phyloP scores from a whole-genome alignment of 1,140 invertebrate species.

The Pectinophora gossypiella region DNA sequence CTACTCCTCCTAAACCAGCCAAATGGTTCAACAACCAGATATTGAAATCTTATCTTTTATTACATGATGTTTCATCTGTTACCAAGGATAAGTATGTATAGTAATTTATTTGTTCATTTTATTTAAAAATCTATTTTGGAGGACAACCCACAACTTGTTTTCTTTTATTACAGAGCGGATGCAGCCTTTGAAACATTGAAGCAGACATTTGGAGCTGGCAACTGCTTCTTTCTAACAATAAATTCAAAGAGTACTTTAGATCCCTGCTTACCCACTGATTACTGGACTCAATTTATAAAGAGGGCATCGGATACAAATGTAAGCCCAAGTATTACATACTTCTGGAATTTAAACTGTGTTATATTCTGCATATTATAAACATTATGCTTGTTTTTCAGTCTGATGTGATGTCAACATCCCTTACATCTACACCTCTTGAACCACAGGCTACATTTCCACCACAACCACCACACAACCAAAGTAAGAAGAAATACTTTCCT shows the following conservation, averaged over 20 bases:
- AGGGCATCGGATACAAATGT: constrained; percentile 74
- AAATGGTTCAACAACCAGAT: constrained; percentile 94
- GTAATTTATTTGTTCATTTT: not conserved
- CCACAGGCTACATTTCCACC: not conserved
- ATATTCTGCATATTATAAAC: not conserved
- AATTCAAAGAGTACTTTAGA: constrained; percentile 84
- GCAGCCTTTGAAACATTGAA: constrained; percentile 89
- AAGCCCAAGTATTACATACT: constrained; percentile 25
- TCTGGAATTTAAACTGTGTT: not conserved
- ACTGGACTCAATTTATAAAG: constrained; percentile 88
- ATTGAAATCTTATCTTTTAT: constrained; percentile 91
- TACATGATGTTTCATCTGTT: constrained; percentile 83
- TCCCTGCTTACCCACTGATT: constrained; percentile 82
- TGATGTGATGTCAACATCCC: not conserved
- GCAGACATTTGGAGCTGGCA: constrained; percentile 87
- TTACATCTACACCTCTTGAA: not conserved
- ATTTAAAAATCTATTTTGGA: not conserved
- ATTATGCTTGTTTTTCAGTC: constrained; percentile 31
- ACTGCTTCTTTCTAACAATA: constrained; percentile 92
- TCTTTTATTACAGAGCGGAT: constrained; percentile 82
- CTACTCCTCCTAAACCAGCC: constrained; percentile 84
- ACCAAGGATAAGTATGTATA: constrained; percentile 57
- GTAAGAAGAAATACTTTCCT: too few relatives aligned
- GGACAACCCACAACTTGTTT: constrained; percentile 8
- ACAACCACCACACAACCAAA: too few relatives aligned